phyloP scores from a whole-genome alignment of 2,797 vertebrate genomes.

The Yasuhikotakia modesta region DNA sequence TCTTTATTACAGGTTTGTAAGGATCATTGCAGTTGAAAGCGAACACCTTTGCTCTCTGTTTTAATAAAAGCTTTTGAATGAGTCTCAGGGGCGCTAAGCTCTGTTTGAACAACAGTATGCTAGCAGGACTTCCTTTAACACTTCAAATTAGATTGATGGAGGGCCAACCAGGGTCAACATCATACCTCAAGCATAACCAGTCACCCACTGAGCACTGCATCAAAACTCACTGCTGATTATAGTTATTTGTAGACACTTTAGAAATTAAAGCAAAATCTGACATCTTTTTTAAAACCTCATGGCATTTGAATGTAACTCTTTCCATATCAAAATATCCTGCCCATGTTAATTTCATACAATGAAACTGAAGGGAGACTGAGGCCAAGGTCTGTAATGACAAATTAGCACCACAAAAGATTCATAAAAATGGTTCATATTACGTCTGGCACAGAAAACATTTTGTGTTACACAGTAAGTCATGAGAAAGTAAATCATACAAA shows the following conservation, averaged over 20 bases:
- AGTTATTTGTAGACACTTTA: background rate
- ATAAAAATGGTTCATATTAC: background rate
- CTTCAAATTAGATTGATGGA: slow-evolving; percentile 46
- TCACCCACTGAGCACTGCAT: slow-evolving; percentile 16
- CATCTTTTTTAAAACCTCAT: background rate
- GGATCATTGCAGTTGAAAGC: background rate
- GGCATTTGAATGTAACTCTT: too few relatives aligned
- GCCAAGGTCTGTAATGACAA: too few relatives aligned
- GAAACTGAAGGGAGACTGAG: too few relatives aligned
- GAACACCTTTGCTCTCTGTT: slow-evolving; percentile 38
- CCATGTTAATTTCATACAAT: too few relatives aligned
- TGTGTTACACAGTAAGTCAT: background rate
- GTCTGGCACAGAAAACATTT: background rate
- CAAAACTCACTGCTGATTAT: slow-evolving; percentile 10
- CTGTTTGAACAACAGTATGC: slow-evolving; percentile 40
- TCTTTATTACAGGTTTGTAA: background rate
- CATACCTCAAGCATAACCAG: slow-evolving; percentile 21
- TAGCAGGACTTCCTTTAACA: slow-evolving; percentile 47
- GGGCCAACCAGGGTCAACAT: slow-evolving; percentile 33
- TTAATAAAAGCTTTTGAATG: slow-evolving; percentile 39
- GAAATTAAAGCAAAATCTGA: background rate
- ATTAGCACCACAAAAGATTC: too few relatives aligned
- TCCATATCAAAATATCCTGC: too few relatives aligned
- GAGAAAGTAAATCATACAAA: background rate
- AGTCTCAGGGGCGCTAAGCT: slow-evolving; percentile 23